Evolutionary conservation across 35 echinoderm and acorn worm genomes (phyloP).

Genomic region (Heliocidaris erythrogramma): DNA sequence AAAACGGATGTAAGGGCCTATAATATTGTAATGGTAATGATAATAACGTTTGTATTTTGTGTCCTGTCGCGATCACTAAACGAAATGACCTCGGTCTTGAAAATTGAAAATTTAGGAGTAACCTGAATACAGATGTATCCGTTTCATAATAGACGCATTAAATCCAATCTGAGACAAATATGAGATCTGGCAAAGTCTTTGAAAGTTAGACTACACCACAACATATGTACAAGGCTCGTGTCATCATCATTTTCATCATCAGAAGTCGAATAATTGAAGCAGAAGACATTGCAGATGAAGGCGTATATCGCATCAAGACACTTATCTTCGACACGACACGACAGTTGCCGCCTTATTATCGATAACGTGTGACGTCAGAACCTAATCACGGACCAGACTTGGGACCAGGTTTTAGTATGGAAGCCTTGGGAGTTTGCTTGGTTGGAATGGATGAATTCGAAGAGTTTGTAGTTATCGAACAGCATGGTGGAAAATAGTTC

Average conservation of each 20-base stretch:
- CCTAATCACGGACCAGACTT: neutral
- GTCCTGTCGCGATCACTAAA: no score
- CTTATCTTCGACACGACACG: conserved; percentile 40
- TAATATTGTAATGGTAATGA: no score
- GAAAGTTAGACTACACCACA: neutral
- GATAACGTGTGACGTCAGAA: conserved; percentile 44
- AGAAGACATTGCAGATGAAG: conserved; percentile 40
- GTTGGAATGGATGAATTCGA: neutral
- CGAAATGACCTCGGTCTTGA: no score
- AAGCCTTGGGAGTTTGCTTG: neutral
- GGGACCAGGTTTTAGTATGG: neutral
- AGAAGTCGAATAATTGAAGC: neutral
- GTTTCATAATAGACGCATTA: no score
- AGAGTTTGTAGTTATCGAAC: neutral
- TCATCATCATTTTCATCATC: conserved; percentile 22
- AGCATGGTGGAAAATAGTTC: no score
- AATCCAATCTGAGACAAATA: neutral
- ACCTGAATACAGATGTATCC: no score
- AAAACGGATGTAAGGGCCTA: no score
- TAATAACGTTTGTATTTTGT: no score
- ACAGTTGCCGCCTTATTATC: conserved; percentile 53
- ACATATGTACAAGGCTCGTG: neutral
- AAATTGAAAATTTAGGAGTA: no score
- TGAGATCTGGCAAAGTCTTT: neutral
- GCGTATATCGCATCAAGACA: conserved; percentile 42